These are phyloP conservation scores for Noctua fimbriata DNA, from an alignment of 2,888 invertebrate species.

Conservation along the genomic window DNA sequence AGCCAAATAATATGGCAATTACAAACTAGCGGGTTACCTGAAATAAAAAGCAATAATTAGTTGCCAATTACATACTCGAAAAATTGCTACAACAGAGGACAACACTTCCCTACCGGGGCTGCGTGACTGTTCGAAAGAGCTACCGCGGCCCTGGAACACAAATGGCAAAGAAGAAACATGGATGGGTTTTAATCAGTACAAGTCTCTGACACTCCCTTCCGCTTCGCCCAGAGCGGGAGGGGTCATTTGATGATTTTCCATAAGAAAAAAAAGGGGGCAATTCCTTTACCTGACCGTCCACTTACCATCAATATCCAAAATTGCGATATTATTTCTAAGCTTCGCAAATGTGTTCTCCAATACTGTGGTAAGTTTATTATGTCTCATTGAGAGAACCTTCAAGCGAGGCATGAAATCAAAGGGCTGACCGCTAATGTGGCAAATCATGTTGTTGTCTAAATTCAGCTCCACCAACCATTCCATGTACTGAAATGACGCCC, in stretches of 20 bases:
- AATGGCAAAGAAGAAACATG: no score
- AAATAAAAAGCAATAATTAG: conserved; percentile 61
- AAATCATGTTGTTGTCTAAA: conserved; percentile 96
- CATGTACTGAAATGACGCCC: conserved; percentile 92
- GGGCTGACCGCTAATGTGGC: conserved; percentile 94
- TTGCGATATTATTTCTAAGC: conserved; percentile 94
- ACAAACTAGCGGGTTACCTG: conserved; percentile 96
- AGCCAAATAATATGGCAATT: conserved; percentile 96
- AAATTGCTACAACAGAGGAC: neutral
- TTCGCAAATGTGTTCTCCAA: conserved; percentile 94
- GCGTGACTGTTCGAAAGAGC: no score
- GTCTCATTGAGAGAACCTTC: conserved; percentile 94
- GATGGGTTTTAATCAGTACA: no score
- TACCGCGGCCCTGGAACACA: no score
- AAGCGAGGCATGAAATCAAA: conserved; percentile 96
- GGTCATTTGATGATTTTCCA: no score
- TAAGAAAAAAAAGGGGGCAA: no score
- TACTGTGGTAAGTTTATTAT: conserved; percentile 94
- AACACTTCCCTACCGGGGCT: no score
- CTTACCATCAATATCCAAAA: conserved; percentile 95
- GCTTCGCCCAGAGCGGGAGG: no score
- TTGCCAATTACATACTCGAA: neutral
- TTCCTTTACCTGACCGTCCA: no score
- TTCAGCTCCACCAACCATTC: conserved; percentile 96
- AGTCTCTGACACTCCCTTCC: no score